Base-by-base conservation (phyloP, 2,888 invertebrate species). In the Archaeoteleia sp. region DNA sequence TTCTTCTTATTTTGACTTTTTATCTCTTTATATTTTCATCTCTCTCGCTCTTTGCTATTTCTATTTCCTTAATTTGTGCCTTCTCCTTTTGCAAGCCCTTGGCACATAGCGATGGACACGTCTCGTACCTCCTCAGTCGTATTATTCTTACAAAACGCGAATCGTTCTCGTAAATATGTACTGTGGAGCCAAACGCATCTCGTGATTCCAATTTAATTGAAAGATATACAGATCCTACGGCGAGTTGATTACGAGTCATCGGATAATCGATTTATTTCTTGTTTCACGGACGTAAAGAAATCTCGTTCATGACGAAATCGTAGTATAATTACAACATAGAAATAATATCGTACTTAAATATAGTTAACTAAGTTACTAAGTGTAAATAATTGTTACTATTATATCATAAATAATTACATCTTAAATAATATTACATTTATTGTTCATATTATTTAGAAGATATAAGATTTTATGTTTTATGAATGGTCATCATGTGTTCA, bases 171-270 rank as follows among this genome's bases (percentile, higher is more conserved):
- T 48, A 68, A 45, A 46, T 67, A 65, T 71, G 62, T 69, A 66
- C 76, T 61, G 54, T 60, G 60, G 72, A 72, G 57, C 73, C 55
- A 68, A 72, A 68, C 72, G 71, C 72, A 72, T 73, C 76, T 75
- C 75, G 74, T 66, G 78, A 77, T 74, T 77, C 71, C 71, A 70
- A 68, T 76, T 65, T 79, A 78, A 79, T 78, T 77, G 75, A 77
- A 76, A 78, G 67, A 53, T 57, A 67, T 62, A 62, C 53, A 57
- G 51, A 67, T 62, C 62, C 53, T 39, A 53, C 48, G 42, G 54
- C 46, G 23, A 17, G 29, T 40, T 53, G 61, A 67, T 67, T 67
- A 63, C 63, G 40, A 62, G 53, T 53, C 54, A 55, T 48, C 48
- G 42, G 42, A 45, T 34, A 42, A 62, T 62, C 54, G 48, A 62